These are phyloP conservation scores for Mythimna pallens DNA, from an alignment of 2,888 invertebrate species.

Conservation along the genomic window DNA sequence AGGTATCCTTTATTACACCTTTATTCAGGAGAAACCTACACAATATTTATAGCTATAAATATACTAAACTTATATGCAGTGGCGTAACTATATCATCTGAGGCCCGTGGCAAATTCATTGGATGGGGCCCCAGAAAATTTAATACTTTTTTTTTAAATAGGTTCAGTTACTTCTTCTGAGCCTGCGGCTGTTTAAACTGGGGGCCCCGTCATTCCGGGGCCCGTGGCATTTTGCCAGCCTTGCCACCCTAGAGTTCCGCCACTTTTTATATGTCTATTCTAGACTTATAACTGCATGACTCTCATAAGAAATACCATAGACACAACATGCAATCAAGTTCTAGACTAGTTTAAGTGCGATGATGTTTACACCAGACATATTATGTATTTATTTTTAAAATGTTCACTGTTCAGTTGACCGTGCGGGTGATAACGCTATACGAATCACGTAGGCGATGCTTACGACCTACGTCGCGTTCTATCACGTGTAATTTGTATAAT, in stretches of 20 bases:
- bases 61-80: not conserved
- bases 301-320: not conserved
- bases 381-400: constrained; percentile 12
- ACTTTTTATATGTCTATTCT: not conserved
- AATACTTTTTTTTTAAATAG: too few relatives aligned
- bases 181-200: too few relatives aligned
- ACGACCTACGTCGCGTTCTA: constrained; percentile 13
- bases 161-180: too few relatives aligned
- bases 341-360: constrained; percentile 20
- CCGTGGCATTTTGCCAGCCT: too few relatives aligned
- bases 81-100: too few relatives aligned
- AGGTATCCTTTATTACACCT: not conserved
- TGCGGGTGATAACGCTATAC: constrained; percentile 58
- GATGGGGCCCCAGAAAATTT: too few relatives aligned
- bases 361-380: constrained; percentile 3
- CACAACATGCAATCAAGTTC: constrained; percentile 12
- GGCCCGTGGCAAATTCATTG: too few relatives aligned
- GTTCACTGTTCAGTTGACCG: constrained; percentile 4
- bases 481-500: constrained; percentile 21
- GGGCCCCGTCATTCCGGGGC: too few relatives aligned
- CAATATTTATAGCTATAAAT: not conserved
- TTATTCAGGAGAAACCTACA: not conserved
- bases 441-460: constrained; percentile 45
- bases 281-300: not conserved
- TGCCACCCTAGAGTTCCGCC: too few relatives aligned